Evolutionary conservation across 2,888 invertebrate genomes (phyloP), one percentile per base, ranked within the genome.

Genomic region (Apotomis capreana): DNA sequence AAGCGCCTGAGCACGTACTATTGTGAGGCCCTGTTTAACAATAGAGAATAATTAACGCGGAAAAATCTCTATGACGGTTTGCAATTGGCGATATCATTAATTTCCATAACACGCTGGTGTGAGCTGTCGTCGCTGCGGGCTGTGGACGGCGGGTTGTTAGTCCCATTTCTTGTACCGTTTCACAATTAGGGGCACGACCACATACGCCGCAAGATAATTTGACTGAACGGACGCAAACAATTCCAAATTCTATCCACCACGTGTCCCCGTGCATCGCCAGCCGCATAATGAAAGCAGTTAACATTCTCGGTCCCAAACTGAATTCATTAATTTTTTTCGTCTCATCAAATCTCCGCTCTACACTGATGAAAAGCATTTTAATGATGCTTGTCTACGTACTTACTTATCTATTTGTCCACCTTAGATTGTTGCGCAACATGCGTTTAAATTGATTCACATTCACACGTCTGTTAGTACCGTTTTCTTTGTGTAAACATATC

Each of bases 11-110:
- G 75, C 62, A 73, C 73, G 62, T 73, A 73, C 69, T 65, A 74
- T 75, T 68, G 76, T 68, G 62, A 26, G 65, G 44, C 36, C 62
- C 26, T 54, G 51, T 61, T 73, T 70, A 82, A 84, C 84, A 84
- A 86, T 83, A 78, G 80, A 69, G 69, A 76, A 79, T 81, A 81
- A 84, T 82, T 81, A 82, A 78, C 77, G 76, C 71, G 80, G 78
- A 80, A 81, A 77, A 80, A 78, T 77, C 76, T 74, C 78, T 74
- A 77, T 69, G 54, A 76, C 61, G 64, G 54, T 54, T 61, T 59
- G 60, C 72, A 76, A 76, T 75, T 75, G 76, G 61, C 76, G 74
- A 76, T 78, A 79, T 77, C 69, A 81, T 82, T 81, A 80, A 79
- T 81, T 79, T 78, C 78, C 77, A 74, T 80, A 81, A 80, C 75